phyloP scores from a whole-genome alignment of 2,888 invertebrate genomes.

The Ophraella communa region DNA sequence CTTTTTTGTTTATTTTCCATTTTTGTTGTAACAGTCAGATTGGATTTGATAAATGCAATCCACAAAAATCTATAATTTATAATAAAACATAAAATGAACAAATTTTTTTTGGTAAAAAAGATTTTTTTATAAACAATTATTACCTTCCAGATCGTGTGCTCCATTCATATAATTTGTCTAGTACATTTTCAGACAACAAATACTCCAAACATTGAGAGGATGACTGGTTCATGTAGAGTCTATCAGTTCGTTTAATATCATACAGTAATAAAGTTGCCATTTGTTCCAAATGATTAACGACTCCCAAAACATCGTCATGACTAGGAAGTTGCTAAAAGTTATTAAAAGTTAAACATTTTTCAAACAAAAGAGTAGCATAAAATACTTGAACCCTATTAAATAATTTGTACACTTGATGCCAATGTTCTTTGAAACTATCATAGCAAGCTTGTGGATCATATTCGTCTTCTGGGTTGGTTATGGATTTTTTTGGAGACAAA shows the following conservation, averaged over 20 bases:
- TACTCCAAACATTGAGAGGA: constrained; percentile 73
- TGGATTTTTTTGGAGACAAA: constrained; percentile 46
- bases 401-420: constrained; percentile 90
- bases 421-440: constrained; percentile 92
- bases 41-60: too few relatives aligned
- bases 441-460: constrained; percentile 87
- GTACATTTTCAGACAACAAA: constrained; percentile 82
- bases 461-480: constrained; percentile 50
- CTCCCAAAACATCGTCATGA: constrained; percentile 88
- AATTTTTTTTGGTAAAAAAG: too few relatives aligned
- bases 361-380: constrained; percentile 27
- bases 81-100: too few relatives aligned
- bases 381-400: constrained; percentile 77
- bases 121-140: constrained; percentile 47
- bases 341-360: constrained; percentile 5
- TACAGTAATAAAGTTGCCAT: constrained; percentile 83
- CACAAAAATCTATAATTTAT: too few relatives aligned
- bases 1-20: too few relatives aligned
- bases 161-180: constrained; percentile 88
- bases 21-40: too few relatives aligned
- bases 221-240: constrained; percentile 60
- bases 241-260: constrained; percentile 72
- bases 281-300: constrained; percentile 91
- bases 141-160: constrained; percentile 81
- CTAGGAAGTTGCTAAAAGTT: constrained; percentile 63